Base-by-base conservation (phyloP, 1,140 invertebrate species). In the Forficula auricularia region DNA sequence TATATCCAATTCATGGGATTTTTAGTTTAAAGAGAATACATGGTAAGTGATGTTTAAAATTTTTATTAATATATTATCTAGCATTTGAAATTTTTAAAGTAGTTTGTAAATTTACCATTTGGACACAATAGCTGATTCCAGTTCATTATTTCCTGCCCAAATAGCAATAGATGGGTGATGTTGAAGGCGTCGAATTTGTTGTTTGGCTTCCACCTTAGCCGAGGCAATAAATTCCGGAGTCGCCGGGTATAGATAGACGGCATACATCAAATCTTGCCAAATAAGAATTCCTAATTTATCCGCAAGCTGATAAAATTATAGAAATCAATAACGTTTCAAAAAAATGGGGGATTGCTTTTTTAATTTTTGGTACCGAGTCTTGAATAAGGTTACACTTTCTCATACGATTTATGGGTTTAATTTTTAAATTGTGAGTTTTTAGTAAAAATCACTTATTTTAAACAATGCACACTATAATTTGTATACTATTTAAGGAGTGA, bases 221-320 rank as follows among this genome's bases (percentile, higher is more conserved):
- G 67, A 75, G 2, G 51, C 37, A 19, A 98, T 60, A 62, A 92
- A 97, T 8, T 67, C 56, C 0, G 62, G 46, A 41, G 73, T 71
- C 0, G 73, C 71, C 3, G 92, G 94, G 64, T 99, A 98, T 77
- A 98, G 83, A 4, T 80, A 71, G 57, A 90, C 97, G 0, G 94
- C 94, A 62, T 97, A 99, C 82, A 98, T 94, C 47, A 98, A 80
- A 61, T 98, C 90, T 63, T 90, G 82, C 85, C 86, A 89, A 32
- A 90, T 75, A 50, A 90, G 65, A 18, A 90, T 78, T 10, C 85
- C 86, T 16, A 79, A 62, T 51, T 78, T 66, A 53, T 90, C 85
- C 44, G 83, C 82, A 9, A 54, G 35, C 63, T 66, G 42, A 27
- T 52, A 51, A 40, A 45, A 38, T 40, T 19, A 37, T 8, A n/a